Evolutionary conservation across 2,888 invertebrate genomes (phyloP), one percentile per base, ranked within the genome.

Genomic region (Geotrupes spiniger): DNA sequence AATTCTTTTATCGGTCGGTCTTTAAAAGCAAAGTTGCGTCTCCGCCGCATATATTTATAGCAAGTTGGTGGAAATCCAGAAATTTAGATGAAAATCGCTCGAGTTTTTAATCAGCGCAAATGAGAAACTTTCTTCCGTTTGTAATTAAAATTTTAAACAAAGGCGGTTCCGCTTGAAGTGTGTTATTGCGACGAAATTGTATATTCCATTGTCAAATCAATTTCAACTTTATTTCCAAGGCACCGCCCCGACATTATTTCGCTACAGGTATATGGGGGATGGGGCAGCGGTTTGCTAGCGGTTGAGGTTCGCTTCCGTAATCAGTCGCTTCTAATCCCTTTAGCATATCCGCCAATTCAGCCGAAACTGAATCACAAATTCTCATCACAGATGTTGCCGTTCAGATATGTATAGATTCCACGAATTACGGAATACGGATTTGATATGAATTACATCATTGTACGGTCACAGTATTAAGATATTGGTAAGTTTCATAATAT

Each of bases 321-420:
- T 62, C 65, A 65, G 63, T 65, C 58, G 58, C 56, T 54, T 49
- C 54, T 57, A 58, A 62, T 62, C 61, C 59, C 51, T 60, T 59
- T 57, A 47, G 50, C 49, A 52, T 54, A 50, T 40, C 47, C 51
- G 48, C 46, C 46, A 53, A 53, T 53, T 51, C 50, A 52, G 49
- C 33, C 15, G 33, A 14, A 33, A 11, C 33, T 15, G 2, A 10
- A 33, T 33, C 8, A 33, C 33, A 14, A 12, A 33, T 33, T 33
- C 33, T 33, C 14, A 33, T 33, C 33, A 15, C 33, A 33, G 33
- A 33, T 33, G 9, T 10, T 8, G 9, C 11, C 33, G 12, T 12
- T 15, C 33, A 14, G 33, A 33, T n/a, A 12, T n/a, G 33, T 21
- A 21, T 21, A 21, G 11, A 14, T 14, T 33, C 14, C 33, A 15